Percentiles rank a stretch among this genome's conserved stretches.
phyloP scores from a whole-genome alignment of 2,888 invertebrate species.

The Palloptera scutellata region DNA sequence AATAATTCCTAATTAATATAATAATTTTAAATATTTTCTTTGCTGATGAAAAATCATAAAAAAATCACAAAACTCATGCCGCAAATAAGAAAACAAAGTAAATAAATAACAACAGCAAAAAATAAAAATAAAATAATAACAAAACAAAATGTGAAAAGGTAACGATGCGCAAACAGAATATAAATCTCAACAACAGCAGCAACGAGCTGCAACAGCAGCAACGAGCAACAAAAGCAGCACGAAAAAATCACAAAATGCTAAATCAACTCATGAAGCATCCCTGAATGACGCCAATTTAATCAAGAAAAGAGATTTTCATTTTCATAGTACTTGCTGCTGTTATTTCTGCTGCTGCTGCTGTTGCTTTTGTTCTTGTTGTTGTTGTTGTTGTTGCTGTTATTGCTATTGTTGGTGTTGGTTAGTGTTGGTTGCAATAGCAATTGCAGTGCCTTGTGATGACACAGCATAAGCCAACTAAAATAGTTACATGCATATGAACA shows the following conservation, averaged over 20 bases:
- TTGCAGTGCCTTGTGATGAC: too few species aligned
- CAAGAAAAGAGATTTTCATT: slow-evolving; percentile 35
- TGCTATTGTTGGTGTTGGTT: background rate
- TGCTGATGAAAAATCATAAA: too few species aligned
- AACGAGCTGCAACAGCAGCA: background rate
- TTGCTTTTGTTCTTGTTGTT: background rate
- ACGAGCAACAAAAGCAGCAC: background rate
- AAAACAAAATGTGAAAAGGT: slow-evolving; percentile 27
- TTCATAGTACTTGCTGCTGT: slow-evolving; percentile 13
- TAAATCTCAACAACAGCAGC: slow-evolving; percentile 33
- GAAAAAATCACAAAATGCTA: slow-evolving; percentile 15
- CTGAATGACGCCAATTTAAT: slow-evolving; percentile 46
- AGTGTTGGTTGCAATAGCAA: too few species aligned
- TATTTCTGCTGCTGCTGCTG: background rate
- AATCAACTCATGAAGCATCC: slow-evolving; percentile 39
- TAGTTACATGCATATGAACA: too few species aligned
- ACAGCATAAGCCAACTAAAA: too few species aligned
- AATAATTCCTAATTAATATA: too few species aligned
- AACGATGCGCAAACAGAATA: slow-evolving; percentile 43
- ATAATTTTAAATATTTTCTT: too few species aligned
- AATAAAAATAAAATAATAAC: background rate
- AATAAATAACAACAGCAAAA: slow-evolving; percentile 9
- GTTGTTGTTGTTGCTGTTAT: background rate
- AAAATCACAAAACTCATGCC: too few species aligned
- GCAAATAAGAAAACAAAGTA: background rate